phyloP scores from a whole-genome alignment of 2,113 vertebrate species.

The Syngnathus floridae region DNA sequence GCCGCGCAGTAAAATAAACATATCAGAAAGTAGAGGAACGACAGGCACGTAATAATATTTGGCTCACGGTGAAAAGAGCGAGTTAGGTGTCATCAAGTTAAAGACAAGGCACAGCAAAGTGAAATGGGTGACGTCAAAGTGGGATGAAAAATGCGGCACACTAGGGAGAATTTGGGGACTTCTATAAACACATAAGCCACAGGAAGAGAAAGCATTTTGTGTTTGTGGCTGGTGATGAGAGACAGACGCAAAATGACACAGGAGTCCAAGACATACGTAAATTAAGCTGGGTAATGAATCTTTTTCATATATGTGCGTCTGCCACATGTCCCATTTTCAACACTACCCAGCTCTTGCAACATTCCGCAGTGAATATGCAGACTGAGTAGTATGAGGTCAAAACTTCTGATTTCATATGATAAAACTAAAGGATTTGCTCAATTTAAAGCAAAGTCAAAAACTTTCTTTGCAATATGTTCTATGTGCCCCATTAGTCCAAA shows the following conservation, averaged over 20 bases:
- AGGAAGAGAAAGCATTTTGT: constrained; percentile 3
- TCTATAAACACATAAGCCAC: constrained; percentile 21
- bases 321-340: neutral
- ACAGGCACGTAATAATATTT: constrained; percentile 14
- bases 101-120: neutral
- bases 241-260: constrained; percentile 7
- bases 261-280: neutral
- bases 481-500: too few relatives aligned
- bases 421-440: neutral
- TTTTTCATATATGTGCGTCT: constrained; percentile 13
- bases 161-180: constrained; percentile 1
- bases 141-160: constrained; percentile 11
- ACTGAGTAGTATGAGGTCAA: neutral
- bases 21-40: constrained; percentile 28
- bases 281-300: constrained; percentile 19
- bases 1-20: constrained; percentile 56
- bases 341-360: constrained; percentile 6
- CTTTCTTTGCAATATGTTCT: too few relatives aligned
- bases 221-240: constrained; percentile 17
- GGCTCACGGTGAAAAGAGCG: constrained; percentile 4
- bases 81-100: neutral
- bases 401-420: neutral
- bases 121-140: constrained; percentile 8
- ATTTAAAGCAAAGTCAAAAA: too few relatives aligned
- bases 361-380: neutral